These are phyloP conservation scores for Psilopogon haemacephalus DNA, from an alignment of 2,113 vertebrate genomes.

Conservation along the genomic window DNA sequence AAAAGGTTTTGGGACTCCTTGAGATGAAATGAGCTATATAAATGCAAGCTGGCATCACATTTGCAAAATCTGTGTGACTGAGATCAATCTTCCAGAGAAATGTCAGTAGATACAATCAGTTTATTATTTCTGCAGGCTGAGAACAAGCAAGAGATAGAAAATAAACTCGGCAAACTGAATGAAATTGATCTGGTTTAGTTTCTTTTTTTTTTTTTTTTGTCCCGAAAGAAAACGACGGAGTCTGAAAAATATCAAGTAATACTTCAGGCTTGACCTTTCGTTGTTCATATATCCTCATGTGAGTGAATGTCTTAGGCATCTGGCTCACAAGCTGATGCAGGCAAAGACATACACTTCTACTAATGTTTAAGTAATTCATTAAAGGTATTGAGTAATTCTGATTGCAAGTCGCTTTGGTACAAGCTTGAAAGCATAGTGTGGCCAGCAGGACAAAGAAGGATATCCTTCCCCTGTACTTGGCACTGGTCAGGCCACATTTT, in stretches of 20 bases:
- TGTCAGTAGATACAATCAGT: slow-evolving; percentile 42
- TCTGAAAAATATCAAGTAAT: slow-evolving; percentile 17
- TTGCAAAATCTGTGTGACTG: slow-evolving; percentile 37
- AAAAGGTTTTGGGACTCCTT: slow-evolving; percentile 13
- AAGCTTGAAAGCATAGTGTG: neutral
- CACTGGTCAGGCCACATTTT: too few relatives aligned
- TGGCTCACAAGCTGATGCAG: neutral
- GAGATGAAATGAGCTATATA: slow-evolving; percentile 55
- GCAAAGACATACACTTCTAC: neutral
- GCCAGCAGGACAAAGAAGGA: too few relatives aligned
- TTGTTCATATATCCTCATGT: neutral
- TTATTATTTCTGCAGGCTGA: slow-evolving; percentile 34
- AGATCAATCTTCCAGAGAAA: slow-evolving; percentile 59
- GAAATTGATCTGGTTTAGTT: slow-evolving; percentile 29
- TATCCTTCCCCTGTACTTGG: too few relatives aligned
- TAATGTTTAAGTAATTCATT: neutral
- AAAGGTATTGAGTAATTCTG: neutral
- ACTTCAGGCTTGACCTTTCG: slow-evolving; percentile 37
- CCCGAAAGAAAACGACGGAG: neutral
- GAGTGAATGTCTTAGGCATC: neutral
- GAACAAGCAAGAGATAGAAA: slow-evolving; percentile 40
- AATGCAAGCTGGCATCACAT: slow-evolving; percentile 45
- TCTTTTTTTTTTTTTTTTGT: neutral
- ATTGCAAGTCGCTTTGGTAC: neutral
- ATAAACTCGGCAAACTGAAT: slow-evolving; percentile 43